These are phyloP conservation scores for Eleginops maclovinus DNA, from an alignment of 2,113 vertebrate genomes.

Conservation along the genomic window DNA sequence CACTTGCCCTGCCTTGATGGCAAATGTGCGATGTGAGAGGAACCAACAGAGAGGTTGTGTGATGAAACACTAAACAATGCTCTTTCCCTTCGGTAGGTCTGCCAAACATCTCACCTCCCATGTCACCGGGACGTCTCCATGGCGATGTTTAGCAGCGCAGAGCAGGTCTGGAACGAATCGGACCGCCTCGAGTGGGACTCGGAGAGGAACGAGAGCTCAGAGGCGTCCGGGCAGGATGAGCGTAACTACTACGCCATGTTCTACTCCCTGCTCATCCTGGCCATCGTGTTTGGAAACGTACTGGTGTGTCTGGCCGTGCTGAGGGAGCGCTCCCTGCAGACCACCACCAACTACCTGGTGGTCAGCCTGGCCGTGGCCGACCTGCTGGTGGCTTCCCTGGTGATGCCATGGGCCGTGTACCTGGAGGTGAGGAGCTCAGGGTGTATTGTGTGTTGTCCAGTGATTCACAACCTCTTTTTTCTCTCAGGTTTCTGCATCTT, in stretches of 20 bases:
- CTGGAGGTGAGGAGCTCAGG: conserved; percentile 88
- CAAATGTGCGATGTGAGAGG: conserved; percentile 18
- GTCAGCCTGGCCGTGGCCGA: conserved; percentile 95
- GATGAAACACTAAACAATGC: conserved; percentile 16
- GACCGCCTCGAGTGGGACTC: conserved; percentile 55
- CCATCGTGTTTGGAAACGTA: conserved; percentile 92
- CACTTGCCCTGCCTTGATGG: too few species aligned
- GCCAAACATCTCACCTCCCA: conserved; percentile 66
- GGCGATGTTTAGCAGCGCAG: conserved; percentile 84
- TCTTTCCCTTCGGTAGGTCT: conserved; percentile 67
- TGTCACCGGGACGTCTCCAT: conserved; percentile 80
- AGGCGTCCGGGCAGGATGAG: conserved; percentile 48
- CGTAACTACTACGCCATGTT: conserved; percentile 90
- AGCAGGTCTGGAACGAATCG: conserved; percentile 85
- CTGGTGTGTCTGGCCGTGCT: conserved; percentile 93
- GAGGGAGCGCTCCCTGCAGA: conserved; percentile 90
- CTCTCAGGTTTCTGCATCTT: too few species aligned
- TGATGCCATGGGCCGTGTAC: conserved; percentile 97
- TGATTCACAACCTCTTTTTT: too few species aligned
- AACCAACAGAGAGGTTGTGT: neutral
- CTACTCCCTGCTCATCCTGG: conserved; percentile 91
- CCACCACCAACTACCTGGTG: conserved; percentile 95
- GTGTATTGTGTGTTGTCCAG: neutral
- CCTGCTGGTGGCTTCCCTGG: conserved; percentile 92
- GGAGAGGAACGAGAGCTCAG: conserved; percentile 81